Percentiles rank a stretch among this genome's conserved stretches.
Conservation (phyloP, 2,888 invertebrate species). For the Biston stratarius region DNA sequence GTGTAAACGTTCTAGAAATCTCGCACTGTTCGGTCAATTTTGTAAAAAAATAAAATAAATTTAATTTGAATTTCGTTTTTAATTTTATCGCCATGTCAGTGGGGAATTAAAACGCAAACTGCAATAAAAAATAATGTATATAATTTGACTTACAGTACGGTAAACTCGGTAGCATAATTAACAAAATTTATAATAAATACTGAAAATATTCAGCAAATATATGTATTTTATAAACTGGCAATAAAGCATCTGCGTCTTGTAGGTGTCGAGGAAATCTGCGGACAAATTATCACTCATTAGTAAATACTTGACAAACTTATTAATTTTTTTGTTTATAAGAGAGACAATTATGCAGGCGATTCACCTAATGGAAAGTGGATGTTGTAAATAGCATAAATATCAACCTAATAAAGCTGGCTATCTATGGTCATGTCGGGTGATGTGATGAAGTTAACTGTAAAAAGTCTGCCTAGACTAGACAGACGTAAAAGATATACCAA, state of each 20-base stretch:
- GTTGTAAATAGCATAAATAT: no score
- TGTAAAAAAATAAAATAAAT: conserved; percentile 85
- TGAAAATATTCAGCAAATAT: conserved; percentile 85
- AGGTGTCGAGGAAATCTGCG: conserved; percentile 68
- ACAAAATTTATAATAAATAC: conserved; percentile 84
- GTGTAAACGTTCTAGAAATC: conserved; percentile 87
- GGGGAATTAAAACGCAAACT: conserved; percentile 65
- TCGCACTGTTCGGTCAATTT: conserved; percentile 87
- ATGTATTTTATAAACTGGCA: conserved; percentile 77
- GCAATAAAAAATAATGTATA: conserved; percentile 86
- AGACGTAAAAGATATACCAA: no score
- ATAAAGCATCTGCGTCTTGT: conserved; percentile 81
- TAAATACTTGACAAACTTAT: conserved; percentile 7
- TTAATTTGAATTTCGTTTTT: conserved; percentile 78
- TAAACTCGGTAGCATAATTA: conserved; percentile 85
- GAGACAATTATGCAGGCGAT: no score
- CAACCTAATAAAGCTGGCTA: no score
- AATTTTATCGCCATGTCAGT: conserved; percentile 48
- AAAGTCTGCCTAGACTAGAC: no score
- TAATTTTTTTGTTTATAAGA: conserved; percentile 1
- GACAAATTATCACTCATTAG: conserved; percentile 51
- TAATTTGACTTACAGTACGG: conserved; percentile 83
- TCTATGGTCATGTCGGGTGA: no score
- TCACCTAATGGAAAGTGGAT: no score
- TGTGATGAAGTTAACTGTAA: no score